Evolutionary conservation across 2,113 vertebrate species (phyloP).

Genomic region (Cnemophilus loriae): DNA sequence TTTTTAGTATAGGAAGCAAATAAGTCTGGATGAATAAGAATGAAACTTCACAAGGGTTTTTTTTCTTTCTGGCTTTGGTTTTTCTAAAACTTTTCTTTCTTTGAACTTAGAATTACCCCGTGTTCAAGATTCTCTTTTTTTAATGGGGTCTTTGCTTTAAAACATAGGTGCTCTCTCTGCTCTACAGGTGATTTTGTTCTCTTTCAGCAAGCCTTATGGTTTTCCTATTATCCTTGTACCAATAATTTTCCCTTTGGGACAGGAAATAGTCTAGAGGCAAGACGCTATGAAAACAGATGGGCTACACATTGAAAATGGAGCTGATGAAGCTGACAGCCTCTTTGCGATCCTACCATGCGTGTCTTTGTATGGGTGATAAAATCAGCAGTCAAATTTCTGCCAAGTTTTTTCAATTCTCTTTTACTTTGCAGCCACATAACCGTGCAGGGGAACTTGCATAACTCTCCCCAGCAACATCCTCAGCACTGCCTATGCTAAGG

Average conservation of each 20-base stretch:
- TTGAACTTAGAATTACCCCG: background rate
- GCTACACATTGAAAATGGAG: background rate
- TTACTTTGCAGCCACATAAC: background rate
- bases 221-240: background rate
- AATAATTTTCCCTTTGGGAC: background rate
- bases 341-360: background rate
- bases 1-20: background rate
- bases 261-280: background rate
- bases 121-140: background rate
- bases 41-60: background rate
- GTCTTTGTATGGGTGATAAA: background rate
- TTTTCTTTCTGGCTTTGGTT: background rate
- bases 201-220: background rate
- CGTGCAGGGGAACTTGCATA: background rate
- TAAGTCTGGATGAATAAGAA: background rate
- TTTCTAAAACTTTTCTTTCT: background rate
- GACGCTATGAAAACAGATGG: background rate
- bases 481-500: background rate
- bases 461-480: background rate
- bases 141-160: background rate
- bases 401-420: background rate
- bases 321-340: background rate
- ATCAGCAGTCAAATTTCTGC: background rate
- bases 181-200: background rate
- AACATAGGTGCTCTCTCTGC: background rate